A percentile compares a stretch with the other conserved stretches of the same genome.
Conservation (phyloP, 2,888 invertebrate genomes). For the Phalera bucephala region DNA sequence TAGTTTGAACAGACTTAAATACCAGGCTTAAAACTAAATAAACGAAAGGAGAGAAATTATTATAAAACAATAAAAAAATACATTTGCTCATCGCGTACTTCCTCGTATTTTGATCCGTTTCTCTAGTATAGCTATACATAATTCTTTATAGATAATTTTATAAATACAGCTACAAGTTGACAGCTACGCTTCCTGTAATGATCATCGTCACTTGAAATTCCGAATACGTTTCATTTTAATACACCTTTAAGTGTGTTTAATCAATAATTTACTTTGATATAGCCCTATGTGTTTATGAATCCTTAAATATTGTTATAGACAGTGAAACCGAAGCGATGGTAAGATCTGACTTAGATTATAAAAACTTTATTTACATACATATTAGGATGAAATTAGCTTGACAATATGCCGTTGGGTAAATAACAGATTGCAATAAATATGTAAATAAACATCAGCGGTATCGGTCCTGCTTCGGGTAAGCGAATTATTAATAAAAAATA, state of each 20-base stretch:
- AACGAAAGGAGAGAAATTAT: too few species aligned
- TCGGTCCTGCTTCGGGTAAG: slow-evolving; percentile 67
- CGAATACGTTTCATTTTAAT: slow-evolving; percentile 27
- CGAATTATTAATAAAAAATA: slow-evolving; percentile 56
- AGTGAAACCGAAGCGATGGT: slow-evolving; percentile 61
- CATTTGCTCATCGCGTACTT: slow-evolving; percentile 77
- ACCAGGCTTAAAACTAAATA: too few species aligned
- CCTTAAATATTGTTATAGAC: slow-evolving; percentile 67
- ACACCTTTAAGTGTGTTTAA: slow-evolving; percentile 28
- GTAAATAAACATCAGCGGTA: slow-evolving; percentile 70
- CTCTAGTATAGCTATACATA: slow-evolving; percentile 64
- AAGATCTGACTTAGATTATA: slow-evolving; percentile 29
- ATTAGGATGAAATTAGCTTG: slow-evolving; percentile 36
- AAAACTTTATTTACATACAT: slow-evolving; percentile 34
- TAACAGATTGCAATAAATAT: slow-evolving; percentile 77
- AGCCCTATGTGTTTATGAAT: slow-evolving; percentile 39
- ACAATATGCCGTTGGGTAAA: slow-evolving; percentile 53
- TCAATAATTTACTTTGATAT: neutral
- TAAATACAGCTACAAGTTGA: slow-evolving; percentile 52
- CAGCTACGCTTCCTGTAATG: slow-evolving; percentile 42
- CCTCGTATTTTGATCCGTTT: slow-evolving; percentile 73
- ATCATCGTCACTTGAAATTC: slow-evolving; percentile 56
- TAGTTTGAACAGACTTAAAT: too few species aligned
- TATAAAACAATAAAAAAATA: too few species aligned
- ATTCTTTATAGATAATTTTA: slow-evolving; percentile 56